These are phyloP conservation scores for Laothoe populi DNA, from an alignment of 2,888 invertebrate genomes.

Conservation along the genomic window DNA sequence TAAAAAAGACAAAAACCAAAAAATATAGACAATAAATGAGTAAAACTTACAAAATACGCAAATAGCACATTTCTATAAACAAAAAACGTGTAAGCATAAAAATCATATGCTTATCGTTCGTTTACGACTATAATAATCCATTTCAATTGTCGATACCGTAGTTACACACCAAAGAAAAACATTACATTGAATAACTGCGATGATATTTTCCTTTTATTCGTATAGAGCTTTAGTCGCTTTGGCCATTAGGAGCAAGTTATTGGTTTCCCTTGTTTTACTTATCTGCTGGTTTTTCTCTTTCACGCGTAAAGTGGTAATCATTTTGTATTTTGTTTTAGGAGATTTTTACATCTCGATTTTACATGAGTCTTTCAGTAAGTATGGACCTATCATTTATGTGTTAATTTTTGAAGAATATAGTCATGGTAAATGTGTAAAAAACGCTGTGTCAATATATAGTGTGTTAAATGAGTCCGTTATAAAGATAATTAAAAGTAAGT, in stretches of 20 bases:
- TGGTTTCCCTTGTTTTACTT: conserved; percentile 39
- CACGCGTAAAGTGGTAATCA: background rate
- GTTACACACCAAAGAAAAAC: conserved; percentile 37
- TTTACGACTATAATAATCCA: conserved; percentile 31
- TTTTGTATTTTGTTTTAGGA: conserved; percentile 7
- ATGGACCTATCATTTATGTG: no score
- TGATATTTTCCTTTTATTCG: conserved; percentile 32
- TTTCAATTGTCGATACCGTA: conserved; percentile 38
- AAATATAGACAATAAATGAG: no score
- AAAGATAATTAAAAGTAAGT: no score
- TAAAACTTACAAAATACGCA: background rate
- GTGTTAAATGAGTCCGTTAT: no score
- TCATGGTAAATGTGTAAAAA: no score
- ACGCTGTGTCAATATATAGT: no score
- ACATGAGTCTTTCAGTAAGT: background rate
- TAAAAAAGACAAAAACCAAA: no score
- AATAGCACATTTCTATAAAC: conserved; percentile 6
- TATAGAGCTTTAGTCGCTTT: conserved; percentile 45
- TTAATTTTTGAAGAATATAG: no score
- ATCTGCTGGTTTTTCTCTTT: conserved; percentile 17
- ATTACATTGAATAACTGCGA: conserved; percentile 50
- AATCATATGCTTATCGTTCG: conserved; percentile 28
- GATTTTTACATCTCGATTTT: background rate
- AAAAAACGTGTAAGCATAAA: conserved; percentile 22
- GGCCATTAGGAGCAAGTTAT: conserved; percentile 59